Evolutionary conservation across 2,888 invertebrate species (phyloP), one percentile per base, ranked within the genome.

Genomic region (Drosophila neonasuta): DNA sequence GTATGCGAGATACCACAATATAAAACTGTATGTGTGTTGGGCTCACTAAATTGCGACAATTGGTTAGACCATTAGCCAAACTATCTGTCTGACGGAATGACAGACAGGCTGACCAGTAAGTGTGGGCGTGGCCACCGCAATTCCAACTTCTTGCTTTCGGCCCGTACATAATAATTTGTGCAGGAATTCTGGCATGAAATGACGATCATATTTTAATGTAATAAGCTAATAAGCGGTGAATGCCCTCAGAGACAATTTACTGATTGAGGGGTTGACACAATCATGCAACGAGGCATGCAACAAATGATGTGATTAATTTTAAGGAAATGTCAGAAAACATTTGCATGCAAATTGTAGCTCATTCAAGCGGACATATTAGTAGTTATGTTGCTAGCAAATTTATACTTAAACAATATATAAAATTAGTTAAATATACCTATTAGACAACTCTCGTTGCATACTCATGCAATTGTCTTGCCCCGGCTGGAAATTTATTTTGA

Each of bases 21-120:
- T 36, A 11, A 36, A 11, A 5, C 20, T 74, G 58, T 52, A 46
- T 60, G 59, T 73, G 62, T 77, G 67, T 61, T 74, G 73, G 69
- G 42, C 85, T 79, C 55, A 74, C 73, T 77, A 82, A 84, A 83
- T 86, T 87, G 84, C 80, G 87, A 84, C 87, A 87, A 86, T 84
- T 87, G 83, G 74, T 66, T 83, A 70, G 72, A 71, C 70, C 80
- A 80, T 77, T 84, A 81, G 70, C 63, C 64, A 64, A 68, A 71
- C 63, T 49, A 57, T 62, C 49, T 55, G 44, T 36, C 48, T 51
- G 55, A 20, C 32, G 24, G 46, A 46, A 42, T 32, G 45, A 13
- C 55, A 24, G 59, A 36, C 56, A 42, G 54, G 63, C 48, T 45
- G 58, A 32, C 61, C 74, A 54, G 39, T 24, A 63, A 29, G 63